phyloP scores from a whole-genome alignment of 2,888 invertebrate genomes.

The Fragum whitleyi region DNA sequence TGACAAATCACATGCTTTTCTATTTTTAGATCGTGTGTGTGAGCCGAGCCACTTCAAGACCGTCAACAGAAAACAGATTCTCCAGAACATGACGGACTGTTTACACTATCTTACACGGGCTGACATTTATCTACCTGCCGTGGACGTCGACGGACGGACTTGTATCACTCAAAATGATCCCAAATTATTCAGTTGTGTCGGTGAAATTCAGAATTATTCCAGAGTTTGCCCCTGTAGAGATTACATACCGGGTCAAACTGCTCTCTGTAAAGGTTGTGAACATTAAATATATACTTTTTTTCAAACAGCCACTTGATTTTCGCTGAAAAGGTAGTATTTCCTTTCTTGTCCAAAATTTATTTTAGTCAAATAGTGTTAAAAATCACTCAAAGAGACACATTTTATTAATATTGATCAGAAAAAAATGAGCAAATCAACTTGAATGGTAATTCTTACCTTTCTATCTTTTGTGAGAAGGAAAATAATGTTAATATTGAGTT shows the following conservation, averaged over 20 bases:
- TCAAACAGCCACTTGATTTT: no score
- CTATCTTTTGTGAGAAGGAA: no score
- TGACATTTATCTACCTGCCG: conserved; percentile 5
- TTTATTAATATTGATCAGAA: no score
- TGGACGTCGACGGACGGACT: background rate
- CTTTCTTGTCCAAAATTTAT: no score
- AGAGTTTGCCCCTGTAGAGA: conserved; percentile 13
- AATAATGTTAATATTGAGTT: no score
- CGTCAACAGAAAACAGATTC: background rate
- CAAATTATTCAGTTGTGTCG: conserved; percentile 17
- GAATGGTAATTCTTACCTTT: no score
- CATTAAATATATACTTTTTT: no score
- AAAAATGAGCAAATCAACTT: no score
- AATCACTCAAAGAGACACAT: no score
- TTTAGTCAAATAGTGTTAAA: no score
- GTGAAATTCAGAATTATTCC: background rate
- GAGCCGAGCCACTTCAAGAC: conserved; percentile 7
- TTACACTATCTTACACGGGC: background rate
- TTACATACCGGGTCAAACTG: background rate
- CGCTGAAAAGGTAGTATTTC: no score
- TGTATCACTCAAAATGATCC: conserved; percentile 10
- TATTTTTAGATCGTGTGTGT: conserved; percentile 2
- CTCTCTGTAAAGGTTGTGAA: conserved; percentile 16
- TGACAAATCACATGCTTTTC: background rate
- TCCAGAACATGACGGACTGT: background rate